Conservation (phyloP, 2,888 invertebrate genomes). For the Acrobasis consociella region DNA sequence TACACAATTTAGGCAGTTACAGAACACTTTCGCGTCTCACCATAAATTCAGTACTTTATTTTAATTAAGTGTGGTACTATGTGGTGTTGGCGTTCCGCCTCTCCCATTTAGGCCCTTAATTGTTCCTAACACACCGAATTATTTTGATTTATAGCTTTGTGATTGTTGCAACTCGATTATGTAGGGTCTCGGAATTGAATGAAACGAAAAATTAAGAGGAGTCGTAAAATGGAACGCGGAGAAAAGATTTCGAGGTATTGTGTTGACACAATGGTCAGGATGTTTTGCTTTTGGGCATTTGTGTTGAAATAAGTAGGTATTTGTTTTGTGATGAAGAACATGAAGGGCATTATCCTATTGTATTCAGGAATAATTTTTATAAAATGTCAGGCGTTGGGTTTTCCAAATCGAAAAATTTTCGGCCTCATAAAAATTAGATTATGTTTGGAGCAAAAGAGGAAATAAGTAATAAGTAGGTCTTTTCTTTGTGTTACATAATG, state of each 20-base stretch:
- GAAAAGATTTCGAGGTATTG: constrained; percentile 46
- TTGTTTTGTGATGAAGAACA: constrained; percentile 6
- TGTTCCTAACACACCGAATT: constrained; percentile 73
- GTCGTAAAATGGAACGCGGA: constrained; percentile 48
- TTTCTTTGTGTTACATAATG: too few relatives aligned
- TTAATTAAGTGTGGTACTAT: constrained; percentile 42
- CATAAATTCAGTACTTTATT: constrained; percentile 40
- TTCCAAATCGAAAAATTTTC: too few relatives aligned
- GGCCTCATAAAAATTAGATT: too few relatives aligned
- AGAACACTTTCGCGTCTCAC: constrained; percentile 29
- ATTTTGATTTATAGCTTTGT: constrained; percentile 81
- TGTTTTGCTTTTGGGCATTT: constrained; percentile 3
- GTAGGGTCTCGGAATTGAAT: constrained; percentile 73
- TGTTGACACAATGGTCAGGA: constrained; percentile 28
- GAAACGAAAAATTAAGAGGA: constrained; percentile 71
- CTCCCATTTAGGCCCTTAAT: constrained; percentile 66
- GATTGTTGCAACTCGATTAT: constrained; percentile 80
- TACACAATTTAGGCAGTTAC: not conserved
- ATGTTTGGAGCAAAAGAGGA: too few relatives aligned
- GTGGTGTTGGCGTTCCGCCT: constrained; percentile 45
- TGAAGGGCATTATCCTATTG: not conserved
- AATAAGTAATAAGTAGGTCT: too few relatives aligned
- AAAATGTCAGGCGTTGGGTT: too few relatives aligned
- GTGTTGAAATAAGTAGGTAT: constrained; percentile 9
- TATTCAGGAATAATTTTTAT: too few relatives aligned